Percentiles rank a stretch among this genome's conserved stretches.
Conservation (phyloP, 2,113 vertebrate species). For the Motacilla tschutschensis region DNA sequence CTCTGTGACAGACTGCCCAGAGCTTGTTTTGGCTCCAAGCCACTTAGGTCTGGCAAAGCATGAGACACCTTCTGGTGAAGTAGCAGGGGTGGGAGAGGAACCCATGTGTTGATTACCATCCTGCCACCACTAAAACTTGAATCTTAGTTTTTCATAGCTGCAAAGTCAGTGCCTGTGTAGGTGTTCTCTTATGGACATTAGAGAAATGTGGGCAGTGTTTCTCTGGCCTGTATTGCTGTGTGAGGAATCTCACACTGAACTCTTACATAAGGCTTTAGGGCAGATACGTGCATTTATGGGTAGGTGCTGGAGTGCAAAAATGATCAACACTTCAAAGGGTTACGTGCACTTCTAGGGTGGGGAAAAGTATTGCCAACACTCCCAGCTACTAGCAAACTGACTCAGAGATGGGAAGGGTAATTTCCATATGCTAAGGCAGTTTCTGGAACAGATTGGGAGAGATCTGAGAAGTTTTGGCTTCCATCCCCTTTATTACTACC, state of each 20-base stretch:
- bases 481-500: background rate
- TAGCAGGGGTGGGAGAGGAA: background rate
- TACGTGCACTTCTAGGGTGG: background rate
- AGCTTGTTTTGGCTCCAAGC: background rate
- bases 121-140: background rate
- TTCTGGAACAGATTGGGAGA: conserved; percentile 29
- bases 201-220: background rate
- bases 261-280: background rate
- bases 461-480: conserved; percentile 38
- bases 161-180: background rate
- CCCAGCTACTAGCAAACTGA: conserved; percentile 35
- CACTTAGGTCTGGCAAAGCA: background rate
- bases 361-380: background rate
- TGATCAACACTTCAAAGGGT: conserved; percentile 31
- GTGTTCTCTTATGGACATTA: background rate
- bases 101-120: background rate
- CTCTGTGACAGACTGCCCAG: background rate
- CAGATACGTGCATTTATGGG: background rate
- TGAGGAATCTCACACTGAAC: background rate
- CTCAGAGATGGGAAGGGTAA: conserved; percentile 17
- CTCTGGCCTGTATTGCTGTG: background rate
- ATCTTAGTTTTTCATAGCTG: background rate
- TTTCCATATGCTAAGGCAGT: conserved; percentile 22
- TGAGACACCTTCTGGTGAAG: background rate
- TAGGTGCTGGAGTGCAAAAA: background rate